Base-by-base conservation (phyloP, 2,888 invertebrate species). In the Chironomus tentans region DNA sequence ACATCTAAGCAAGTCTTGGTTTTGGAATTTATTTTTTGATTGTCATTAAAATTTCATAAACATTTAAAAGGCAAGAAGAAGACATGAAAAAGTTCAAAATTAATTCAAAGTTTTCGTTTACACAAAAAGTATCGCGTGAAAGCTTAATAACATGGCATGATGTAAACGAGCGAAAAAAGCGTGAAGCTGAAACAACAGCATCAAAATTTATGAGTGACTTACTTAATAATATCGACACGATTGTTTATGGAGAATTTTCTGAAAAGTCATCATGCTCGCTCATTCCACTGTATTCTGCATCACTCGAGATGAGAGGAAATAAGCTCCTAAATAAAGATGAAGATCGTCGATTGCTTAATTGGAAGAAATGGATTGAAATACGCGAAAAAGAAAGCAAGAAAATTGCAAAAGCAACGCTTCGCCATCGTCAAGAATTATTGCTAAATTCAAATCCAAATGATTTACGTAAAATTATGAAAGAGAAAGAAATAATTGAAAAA, bases 401-500 rank as follows among this genome's bases (percentile, higher is more conserved):
- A 56, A 71, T 71, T 61, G 24, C 50, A 13, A 50, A 38, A 28
- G 28, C 56, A 21, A 71, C 71, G 3, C 56, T 56, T 15, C 22
- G 71, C n/a, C 12, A 56, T 15, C 22, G 71, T 4, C 50, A 61
- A 71, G 71, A 71, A 61, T 56, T 71, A 24, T n/a, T 71, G 50
- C 13, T 71, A 12, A 61, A 50, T 15, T 56, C 18, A 22, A 71
- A 71, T 71, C 71, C 71, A 28, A 71, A 71, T 21, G 61, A 71
- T 50, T 61, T 22, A 12, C 71, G 71, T 7, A 61, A 71, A 48
- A 38, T 71, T 22, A 3, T 28, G 15, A 71, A 61, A 4, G 28
- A 0, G 7, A 71, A 18, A 24, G 61, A 50, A 71, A 28, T 24
- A 7, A 56, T 71, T 22, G 71, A 71, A 24, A 71, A 71, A n/a